Percentiles rank a stretch among this genome's conserved stretches.
Conservation (phyloP, 2,113 vertebrate genomes). For the Rhineura floridana region DNA sequence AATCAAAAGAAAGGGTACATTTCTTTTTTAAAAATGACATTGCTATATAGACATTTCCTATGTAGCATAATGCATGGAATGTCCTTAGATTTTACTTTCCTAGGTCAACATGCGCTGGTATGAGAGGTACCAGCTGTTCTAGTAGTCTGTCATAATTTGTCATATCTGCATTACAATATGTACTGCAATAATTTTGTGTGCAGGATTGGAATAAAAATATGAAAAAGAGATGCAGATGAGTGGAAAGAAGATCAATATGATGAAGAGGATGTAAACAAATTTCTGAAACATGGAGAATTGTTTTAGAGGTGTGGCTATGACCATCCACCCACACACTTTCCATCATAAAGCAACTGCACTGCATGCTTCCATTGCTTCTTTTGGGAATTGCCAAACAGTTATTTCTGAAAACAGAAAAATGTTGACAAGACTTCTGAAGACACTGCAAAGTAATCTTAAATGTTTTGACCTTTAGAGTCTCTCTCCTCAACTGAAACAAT, state of each 20-base stretch:
- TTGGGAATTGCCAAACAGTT: conserved; percentile 26
- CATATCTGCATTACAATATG: conserved; percentile 2
- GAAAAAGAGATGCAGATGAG: background rate
- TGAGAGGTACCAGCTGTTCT: conserved; percentile 31
- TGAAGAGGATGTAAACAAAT: background rate
- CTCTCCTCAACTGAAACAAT: conserved; percentile 36
- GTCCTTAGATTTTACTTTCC: conserved; percentile 34
- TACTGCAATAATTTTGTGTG: background rate
- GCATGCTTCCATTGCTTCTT: conserved; percentile 30
- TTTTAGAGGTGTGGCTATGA: conserved; percentile 53
- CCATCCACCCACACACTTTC: background rate
- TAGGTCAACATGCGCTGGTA: background rate
- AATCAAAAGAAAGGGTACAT: background rate
- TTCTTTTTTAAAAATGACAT: conserved; percentile 14
- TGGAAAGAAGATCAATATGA: conserved; percentile 23
- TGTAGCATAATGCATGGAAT: conserved; percentile 36
- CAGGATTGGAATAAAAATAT: background rate
- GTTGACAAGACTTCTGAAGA: conserved; percentile 36
- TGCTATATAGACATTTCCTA: conserved; percentile 27
- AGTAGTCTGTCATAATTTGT: background rate
- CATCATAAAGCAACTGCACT: background rate
- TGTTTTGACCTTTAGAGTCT: conserved; percentile 17
- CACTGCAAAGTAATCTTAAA: conserved; percentile 36
- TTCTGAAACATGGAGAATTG: conserved; percentile 10
- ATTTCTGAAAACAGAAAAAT: conserved; percentile 1